Evolutionary conservation across 2,797 vertebrate genomes (phyloP).

Genomic region (Tragopan temminckii): DNA sequence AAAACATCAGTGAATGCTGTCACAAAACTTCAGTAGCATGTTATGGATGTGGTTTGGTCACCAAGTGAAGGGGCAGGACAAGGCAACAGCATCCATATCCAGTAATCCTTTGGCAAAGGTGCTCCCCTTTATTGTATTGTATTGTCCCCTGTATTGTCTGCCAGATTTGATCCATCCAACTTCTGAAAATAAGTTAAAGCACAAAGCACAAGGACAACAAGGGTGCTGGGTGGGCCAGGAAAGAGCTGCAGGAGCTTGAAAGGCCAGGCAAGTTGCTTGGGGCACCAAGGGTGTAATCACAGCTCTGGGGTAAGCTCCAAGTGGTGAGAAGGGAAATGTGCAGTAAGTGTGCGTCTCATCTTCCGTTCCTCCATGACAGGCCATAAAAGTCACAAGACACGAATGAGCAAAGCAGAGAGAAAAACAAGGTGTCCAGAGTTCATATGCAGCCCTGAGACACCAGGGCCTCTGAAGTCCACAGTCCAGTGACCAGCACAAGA

Average conservation of each 20-base stretch:
- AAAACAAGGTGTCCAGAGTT: slow-evolving; percentile 55
- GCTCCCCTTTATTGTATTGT: no score
- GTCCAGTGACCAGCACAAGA: background rate
- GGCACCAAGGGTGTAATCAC: background rate
- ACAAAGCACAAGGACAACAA: background rate
- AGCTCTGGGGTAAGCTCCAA: background rate
- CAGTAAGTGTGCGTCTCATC: background rate
- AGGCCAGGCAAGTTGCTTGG: fast-evolving
- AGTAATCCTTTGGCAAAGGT: background rate
- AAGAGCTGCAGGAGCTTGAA: background rate
- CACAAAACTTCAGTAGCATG: background rate
- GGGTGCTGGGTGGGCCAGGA: background rate
- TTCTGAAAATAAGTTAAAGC: background rate
- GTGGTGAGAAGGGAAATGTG: background rate
- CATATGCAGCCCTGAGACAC: background rate
- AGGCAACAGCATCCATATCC: background rate
- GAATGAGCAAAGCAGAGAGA: background rate
- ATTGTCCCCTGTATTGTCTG: background rate
- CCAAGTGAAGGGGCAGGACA: background rate
- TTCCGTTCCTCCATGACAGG: slow-evolving; percentile 12
- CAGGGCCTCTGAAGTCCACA: background rate
- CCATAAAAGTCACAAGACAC: slow-evolving; percentile 51
- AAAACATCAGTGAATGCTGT: background rate
- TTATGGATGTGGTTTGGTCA: background rate
- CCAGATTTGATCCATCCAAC: background rate